Evolutionary conservation across 35 echinoderm and acorn worm genomes (phyloP), one percentile per base, ranked within the genome.

Genomic region (Apostichopus japonicus): DNA sequence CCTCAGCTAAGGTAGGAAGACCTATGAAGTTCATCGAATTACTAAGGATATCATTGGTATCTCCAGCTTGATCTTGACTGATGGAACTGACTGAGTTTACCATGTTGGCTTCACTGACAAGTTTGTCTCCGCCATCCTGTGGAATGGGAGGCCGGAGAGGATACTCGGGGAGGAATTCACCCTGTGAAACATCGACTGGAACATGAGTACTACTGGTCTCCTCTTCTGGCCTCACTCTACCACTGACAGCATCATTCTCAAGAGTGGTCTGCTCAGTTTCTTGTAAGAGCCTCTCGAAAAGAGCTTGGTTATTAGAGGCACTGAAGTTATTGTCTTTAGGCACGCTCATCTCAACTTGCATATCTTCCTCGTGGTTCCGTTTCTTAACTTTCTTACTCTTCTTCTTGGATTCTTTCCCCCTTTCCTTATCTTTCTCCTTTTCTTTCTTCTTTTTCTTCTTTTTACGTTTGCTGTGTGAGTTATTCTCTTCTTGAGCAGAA

Each of bases 1-100:
- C 90, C 5, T 91, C 90, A 8, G 14, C 90, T 8, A 78, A 61
- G 5, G 90, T 91, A 19, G 90, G 90, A 24, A 91, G 72, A 53
- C 90, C 90, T 54, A 91, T 91, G 53, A 91, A 91, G 90, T 79
- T 91, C 90, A 91, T 91, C 4, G 90, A 91, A 24, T 91, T 91
- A 73, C 90, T 91, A 4, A 91, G 75, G 24, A 91, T 91, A 22
- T 91, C 90, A 16, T 21, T 79, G 15, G 33, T 72, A 78, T 77
- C 90, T 89, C 56, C 27, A n/a, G 81, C 19, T 54, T 84, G 55
- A 19, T 54, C 23, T 59, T 59, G 81, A 8, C 54, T 15, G 15
- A 84, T 62, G 53, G 5, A 19, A 53, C 54, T 54, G 13, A 55
- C 81, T 7, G 81, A 24, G 53, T 84, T 56, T 4, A 84, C 13